Percentiles rank a stretch among this genome's conserved stretches.
Evolutionary conservation across 1,140 invertebrate genomes (phyloP).

Genomic region (Agraylea sexmaculata): DNA sequence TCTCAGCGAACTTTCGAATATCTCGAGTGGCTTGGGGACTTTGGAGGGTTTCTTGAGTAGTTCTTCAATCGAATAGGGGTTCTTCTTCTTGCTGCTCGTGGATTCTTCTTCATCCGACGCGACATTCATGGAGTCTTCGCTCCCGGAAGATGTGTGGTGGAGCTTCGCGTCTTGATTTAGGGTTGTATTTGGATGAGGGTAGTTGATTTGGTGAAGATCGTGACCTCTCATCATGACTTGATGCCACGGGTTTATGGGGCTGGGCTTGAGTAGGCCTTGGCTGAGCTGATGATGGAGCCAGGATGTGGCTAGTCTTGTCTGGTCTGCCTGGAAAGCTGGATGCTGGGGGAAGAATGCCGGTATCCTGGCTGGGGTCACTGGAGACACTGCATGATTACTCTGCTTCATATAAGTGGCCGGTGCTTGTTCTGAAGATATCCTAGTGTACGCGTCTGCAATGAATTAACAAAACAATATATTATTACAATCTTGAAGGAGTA

Average conservation of each 20-base stretch:
- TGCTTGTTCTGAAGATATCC: no score
- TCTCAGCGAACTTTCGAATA: slow-evolving; percentile 26
- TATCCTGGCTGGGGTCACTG: slow-evolving; percentile 18
- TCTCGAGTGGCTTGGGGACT: slow-evolving; percentile 27
- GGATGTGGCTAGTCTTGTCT: slow-evolving; percentile 43
- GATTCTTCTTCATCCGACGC: slow-evolving; percentile 42
- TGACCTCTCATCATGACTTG: slow-evolving; percentile 36
- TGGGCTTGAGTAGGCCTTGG: slow-evolving; percentile 32
- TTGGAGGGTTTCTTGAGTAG: slow-evolving; percentile 67
- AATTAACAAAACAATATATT: no score
- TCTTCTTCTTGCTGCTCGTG: slow-evolving; percentile 49
- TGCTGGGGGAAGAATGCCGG: slow-evolving; percentile 34
- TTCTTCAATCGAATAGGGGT: slow-evolving; percentile 79
- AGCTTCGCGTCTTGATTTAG: slow-evolving; percentile 18
- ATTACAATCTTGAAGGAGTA: no score
- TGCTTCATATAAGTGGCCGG: no score
- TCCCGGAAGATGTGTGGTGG: slow-evolving; percentile 26
- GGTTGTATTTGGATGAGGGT: slow-evolving; percentile 29
- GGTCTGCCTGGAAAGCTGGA: slow-evolving; percentile 29
- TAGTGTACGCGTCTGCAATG: no score
- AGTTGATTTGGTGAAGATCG: slow-evolving; percentile 31
- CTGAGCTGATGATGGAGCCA: slow-evolving; percentile 43
- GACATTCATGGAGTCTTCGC: slow-evolving; percentile 49
- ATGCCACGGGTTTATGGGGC: slow-evolving; percentile 39
- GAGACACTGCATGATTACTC: no score